These are phyloP conservation scores for Euphonia xanthogaster DNA, from an alignment of 2,797 vertebrate genomes.

Conservation along the genomic window DNA sequence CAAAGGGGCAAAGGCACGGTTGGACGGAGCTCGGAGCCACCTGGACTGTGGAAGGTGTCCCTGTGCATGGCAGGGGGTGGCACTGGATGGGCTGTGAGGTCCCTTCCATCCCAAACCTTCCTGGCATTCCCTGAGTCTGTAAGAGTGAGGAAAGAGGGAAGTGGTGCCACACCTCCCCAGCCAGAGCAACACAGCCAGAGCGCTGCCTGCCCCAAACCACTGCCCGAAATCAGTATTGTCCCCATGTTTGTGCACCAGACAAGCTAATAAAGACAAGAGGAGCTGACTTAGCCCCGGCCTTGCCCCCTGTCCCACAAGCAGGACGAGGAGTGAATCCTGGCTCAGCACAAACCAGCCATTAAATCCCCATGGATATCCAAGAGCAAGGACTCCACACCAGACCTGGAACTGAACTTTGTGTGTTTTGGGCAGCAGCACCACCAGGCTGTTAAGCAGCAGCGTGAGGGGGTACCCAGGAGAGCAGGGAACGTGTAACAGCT, in stretches of 20 bases:
- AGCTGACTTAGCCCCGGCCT: rapidly evolving
- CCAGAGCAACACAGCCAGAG: rapidly evolving
- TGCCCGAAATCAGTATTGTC: rapidly evolving
- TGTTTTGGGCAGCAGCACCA: rapidly evolving
- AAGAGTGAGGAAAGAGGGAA: neutral
- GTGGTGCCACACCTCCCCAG: rapidly evolving
- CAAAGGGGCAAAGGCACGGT: neutral
- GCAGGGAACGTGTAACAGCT: rapidly evolving
- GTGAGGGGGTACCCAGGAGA: rapidly evolving
- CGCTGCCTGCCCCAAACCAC: neutral
- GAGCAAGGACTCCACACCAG: rapidly evolving
- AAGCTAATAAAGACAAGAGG: neutral
- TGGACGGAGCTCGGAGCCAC: neutral
- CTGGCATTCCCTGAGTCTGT: rapidly evolving
- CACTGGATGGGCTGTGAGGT: neutral
- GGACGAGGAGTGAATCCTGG: rapidly evolving
- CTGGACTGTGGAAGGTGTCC: neutral
- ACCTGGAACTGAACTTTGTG: rapidly evolving
- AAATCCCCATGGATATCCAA: rapidly evolving
- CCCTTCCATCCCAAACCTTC: neutral
- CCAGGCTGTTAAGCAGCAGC: rapidly evolving
- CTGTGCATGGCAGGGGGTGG: neutral
- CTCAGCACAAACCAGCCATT: rapidly evolving
- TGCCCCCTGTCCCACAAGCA: rapidly evolving
- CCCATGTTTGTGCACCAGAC: rapidly evolving